Conservation (phyloP, 2,113 vertebrate genomes). For the Gymnocephalus cernua region DNA sequence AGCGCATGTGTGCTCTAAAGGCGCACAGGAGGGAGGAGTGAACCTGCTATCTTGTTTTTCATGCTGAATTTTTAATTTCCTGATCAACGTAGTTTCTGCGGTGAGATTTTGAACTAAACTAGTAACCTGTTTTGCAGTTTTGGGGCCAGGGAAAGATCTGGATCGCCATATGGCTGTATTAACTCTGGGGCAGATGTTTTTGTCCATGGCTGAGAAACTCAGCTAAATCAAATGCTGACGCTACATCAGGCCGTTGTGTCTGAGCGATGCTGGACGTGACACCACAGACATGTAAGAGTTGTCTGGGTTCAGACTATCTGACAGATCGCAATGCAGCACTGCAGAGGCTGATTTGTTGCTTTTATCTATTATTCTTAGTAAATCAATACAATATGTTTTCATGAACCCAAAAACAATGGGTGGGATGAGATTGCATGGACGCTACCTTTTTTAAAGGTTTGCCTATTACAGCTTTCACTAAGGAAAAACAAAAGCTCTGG, state of each 20-base stretch:
- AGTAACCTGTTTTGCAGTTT: conserved; percentile 29
- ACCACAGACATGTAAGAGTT: conserved; percentile 6
- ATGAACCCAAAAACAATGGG: background rate
- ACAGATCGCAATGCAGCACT: background rate
- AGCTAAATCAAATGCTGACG: conserved; percentile 47
- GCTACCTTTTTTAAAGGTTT: background rate
- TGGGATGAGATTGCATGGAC: background rate
- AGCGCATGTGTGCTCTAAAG: conserved; percentile 1
- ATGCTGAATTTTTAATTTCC: conserved; percentile 67
- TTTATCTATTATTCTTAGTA: background rate
- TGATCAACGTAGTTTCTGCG: conserved; percentile 51
- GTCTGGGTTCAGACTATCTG: background rate
- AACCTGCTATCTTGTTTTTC: conserved; percentile 60
- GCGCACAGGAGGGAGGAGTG: background rate
- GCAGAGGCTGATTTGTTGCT: background rate
- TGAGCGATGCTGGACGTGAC: conserved; percentile 17
- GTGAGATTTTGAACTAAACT: conserved; percentile 32
- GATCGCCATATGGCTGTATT: conserved; percentile 48
- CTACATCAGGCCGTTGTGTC: background rate
- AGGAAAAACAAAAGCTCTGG: background rate
- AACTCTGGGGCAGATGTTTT: conserved; percentile 65
- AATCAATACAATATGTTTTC: conserved; percentile 14
- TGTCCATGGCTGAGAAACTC: conserved; percentile 35
- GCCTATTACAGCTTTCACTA: background rate
- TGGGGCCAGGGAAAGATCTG: conserved; percentile 9